Evolutionary conservation across 2,888 invertebrate genomes (phyloP), one percentile per base, ranked within the genome.

Genomic region (Caenorhabditis japonica): DNA sequence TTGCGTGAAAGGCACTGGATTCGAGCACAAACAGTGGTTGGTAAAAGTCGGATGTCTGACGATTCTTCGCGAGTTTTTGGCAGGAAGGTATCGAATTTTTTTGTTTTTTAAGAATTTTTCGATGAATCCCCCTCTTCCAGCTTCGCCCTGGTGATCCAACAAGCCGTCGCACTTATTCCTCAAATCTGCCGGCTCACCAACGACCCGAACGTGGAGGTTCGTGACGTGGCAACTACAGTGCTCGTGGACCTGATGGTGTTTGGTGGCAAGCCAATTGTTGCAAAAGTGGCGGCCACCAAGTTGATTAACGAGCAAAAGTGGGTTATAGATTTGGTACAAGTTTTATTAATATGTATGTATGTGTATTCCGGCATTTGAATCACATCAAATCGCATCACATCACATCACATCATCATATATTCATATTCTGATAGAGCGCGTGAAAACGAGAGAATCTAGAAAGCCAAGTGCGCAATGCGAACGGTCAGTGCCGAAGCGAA

Each of bases 201-300:
- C 36, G 66, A 68, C 25, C 68, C 73, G 12, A 73, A 73, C 52
- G 43, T 61, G 17, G 73, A 73, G 46, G 70, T 73, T 44, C 55
- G 73, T 10, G 73, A 73, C 38, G 61, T 34, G 5, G 34, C 68
- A 46, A 52, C 76, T 49, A 36, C 41, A 66, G 53, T 83, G 79
- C 59, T 85, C 72, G 55, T 79, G 70, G 39, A 81, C 79, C n/a
- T 85, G 82, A 68, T 85, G 73, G 73, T 73, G 2, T 66, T 33
- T 19, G 73, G 73, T 5, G 73, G 73, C 25, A 44, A 44, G 38
- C 51, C 73, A n/a, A 61, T 68, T n/a, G 36, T 68, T 2, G 39
- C 23, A 0, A 60, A 58, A 19, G 58, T 73, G 12, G 39, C 36
- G 0, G 30, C 36, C 12, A 68, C 73, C 1, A 33, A 52, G 15